phyloP scores from a whole-genome alignment of 2,888 invertebrate genomes.

The Catocala nupta region DNA sequence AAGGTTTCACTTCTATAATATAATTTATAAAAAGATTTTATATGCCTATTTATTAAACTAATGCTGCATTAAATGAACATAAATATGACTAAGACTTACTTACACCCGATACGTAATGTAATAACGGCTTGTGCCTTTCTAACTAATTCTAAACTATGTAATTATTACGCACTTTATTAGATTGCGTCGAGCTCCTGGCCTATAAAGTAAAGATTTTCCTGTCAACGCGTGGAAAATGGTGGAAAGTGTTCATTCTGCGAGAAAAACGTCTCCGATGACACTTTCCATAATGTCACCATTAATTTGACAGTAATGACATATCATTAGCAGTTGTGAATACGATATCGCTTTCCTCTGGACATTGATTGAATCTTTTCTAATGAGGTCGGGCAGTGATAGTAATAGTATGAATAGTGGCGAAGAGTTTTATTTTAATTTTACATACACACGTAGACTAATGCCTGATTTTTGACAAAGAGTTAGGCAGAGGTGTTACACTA shows the following conservation, averaged over 20 bases:
- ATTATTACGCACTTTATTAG: not conserved
- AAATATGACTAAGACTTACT: no score
- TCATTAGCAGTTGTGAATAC: conserved; percentile 27
- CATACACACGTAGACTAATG: no score
- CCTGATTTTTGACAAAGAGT: no score
- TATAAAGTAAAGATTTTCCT: conserved; percentile 38
- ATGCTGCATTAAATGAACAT: no score
- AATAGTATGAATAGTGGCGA: no score
- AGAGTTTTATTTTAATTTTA: no score
- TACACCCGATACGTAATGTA: not conserved
- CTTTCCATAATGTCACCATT: conserved; percentile 56
- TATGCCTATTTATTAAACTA: no score
- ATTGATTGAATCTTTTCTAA: conserved; percentile 45
- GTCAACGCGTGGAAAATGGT: conserved; percentile 11
- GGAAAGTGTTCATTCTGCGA: conserved; percentile 49
- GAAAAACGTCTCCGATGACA: conserved; percentile 46
- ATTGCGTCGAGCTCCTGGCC: conserved; percentile 23
- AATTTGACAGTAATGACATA: conserved; percentile 47
- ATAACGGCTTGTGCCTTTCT: not conserved
- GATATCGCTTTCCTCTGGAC: conserved; percentile 38
- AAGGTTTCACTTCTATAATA: no score
- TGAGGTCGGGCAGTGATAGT: conserved; percentile 17
- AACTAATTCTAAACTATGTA: no score
- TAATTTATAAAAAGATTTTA: no score
- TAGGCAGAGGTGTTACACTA: no score